Base-by-base conservation (phyloP, 2,888 invertebrate species). In the Gymnoscelis rufifasciata region DNA sequence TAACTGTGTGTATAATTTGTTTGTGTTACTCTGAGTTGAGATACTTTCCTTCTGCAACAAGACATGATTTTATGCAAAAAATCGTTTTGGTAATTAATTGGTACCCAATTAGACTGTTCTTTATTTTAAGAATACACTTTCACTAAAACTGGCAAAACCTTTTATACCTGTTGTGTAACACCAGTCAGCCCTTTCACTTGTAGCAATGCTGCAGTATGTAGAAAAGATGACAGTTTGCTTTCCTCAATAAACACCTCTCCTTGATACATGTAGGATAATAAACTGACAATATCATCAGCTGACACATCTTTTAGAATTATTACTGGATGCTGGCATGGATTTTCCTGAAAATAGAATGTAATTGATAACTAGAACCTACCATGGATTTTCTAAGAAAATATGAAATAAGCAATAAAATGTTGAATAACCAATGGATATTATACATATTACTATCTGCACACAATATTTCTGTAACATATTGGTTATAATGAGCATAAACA, bases 261-360 rank as follows among this genome's bases (percentile, higher is more conserved):
- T 74, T 92, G 92, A 65, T 93, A 93, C 90, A 93, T 93, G 59
- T 93, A 93, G 49, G 92, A 91, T 52, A 93, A 74, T 41, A 93
- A 82, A 46, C 92, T 92, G 48, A 91, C 89, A 59, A 93, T 89
- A 68, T 93, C 93, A 64, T 90, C 90, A 53, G 91, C 90, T 26
- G 89, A 87, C 7, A 93, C 92, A 84, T 93, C 92, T 78, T 92
- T 92, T 44, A 93, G 69, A 54, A 93, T 93, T 40, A 93, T 92
- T 43, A 93, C 92, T 38, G 93, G 93, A 74, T 93, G 93, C 57
- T 91, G 90, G 73, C 93, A 93, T 46, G 93, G 93, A 74, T 93
- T 93, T 68, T 93, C 92, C 92, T 93, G 70, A 36, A 78, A 12
- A 39, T 19, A 23, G 0, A 10, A n/a, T n/a, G n/a, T n/a, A n/a